Evolutionary conservation across 1,140 invertebrate genomes (phyloP), one percentile per base, ranked within the genome.

Genomic region (Aphidius ervi): DNA sequence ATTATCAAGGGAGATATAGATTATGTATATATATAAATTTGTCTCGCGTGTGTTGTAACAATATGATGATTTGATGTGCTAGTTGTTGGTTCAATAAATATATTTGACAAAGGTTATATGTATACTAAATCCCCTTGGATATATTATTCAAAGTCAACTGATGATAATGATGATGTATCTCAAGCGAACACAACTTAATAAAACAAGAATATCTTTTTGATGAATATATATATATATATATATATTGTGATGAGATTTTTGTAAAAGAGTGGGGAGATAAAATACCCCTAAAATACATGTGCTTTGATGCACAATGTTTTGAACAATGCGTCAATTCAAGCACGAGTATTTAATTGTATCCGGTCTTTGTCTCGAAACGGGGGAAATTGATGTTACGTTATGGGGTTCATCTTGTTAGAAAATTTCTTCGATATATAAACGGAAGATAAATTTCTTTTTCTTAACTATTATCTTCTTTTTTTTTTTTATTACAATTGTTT

Each of bases 321-420:
- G 67, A 71, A 73, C 72, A 73, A 73, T 72, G 70, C 62, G 57
- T 65, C 46, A 65, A 64, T 66, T 72, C 70, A 67, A 66, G 70
- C 70, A 70, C 61, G 65, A 72, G 67, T 64, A 69, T 74, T 74
- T 72, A 74, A 74, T 74, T 72, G 69, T 68, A 72, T 74, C 72
- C 72, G 72, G 57, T 68, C 58, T 59, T 59, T 48, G 37, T 61
- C 49, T 31, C 23, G 23, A 31, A 31, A 31, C 23, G 4, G 4
- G 23, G 23, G 23, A 31, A 31, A 31, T 31, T 31, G 23, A 31
- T 31, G 23, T 31, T 31, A 31, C 40, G 10, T 54, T 54, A 16
- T 41, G 52, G 52, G 52, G 39, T 54, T n/a, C 39, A 54, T 39
- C 52, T 54, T 40, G 39, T 54, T 54, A 54, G 7, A 16, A n/a